Conservation (phyloP, 2,888 invertebrate species). For the Epiblema foenella region DNA sequence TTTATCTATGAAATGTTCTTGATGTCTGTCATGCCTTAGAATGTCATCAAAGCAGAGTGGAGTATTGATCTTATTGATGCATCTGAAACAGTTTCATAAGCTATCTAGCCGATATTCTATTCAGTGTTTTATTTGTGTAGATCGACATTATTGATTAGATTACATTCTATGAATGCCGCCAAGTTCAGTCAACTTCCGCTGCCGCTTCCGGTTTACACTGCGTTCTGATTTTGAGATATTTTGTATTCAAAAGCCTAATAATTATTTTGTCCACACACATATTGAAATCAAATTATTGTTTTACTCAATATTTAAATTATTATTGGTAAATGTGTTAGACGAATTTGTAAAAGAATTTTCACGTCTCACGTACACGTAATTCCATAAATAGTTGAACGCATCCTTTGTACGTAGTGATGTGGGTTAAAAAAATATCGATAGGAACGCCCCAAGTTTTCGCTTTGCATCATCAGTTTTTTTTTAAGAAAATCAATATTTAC, state of each 20-base stretch:
- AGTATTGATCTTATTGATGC: neutral
- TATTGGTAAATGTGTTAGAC: neutral
- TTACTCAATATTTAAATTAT: neutral
- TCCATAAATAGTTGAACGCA: constrained; percentile 24
- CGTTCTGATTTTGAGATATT: constrained; percentile 31
- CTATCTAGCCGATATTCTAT: constrained; percentile 3
- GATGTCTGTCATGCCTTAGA: neutral
- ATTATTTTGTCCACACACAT: neutral
- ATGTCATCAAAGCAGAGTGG: constrained; percentile 4
- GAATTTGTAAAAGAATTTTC: neutral
- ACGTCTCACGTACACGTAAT: constrained; percentile 18
- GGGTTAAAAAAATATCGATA: neutral
- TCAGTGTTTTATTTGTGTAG: constrained; percentile 15
- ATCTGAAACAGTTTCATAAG: constrained; percentile 32
- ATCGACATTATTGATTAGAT: constrained; percentile 43
- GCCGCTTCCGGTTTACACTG: constrained; percentile 29
- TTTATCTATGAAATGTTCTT: constrained; percentile 9
- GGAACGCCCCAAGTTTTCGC: neutral
- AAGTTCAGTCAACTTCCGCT: constrained; percentile 48
- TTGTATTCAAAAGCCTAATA: neutral
- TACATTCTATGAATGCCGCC: constrained; percentile 43
- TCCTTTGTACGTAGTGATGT: constrained; percentile 6
- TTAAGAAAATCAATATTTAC: no score
- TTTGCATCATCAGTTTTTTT: no score
- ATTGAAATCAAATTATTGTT: neutral